phyloP scores from a whole-genome alignment of 2,113 vertebrate genomes.

The Mohoua ochrocephala region DNA sequence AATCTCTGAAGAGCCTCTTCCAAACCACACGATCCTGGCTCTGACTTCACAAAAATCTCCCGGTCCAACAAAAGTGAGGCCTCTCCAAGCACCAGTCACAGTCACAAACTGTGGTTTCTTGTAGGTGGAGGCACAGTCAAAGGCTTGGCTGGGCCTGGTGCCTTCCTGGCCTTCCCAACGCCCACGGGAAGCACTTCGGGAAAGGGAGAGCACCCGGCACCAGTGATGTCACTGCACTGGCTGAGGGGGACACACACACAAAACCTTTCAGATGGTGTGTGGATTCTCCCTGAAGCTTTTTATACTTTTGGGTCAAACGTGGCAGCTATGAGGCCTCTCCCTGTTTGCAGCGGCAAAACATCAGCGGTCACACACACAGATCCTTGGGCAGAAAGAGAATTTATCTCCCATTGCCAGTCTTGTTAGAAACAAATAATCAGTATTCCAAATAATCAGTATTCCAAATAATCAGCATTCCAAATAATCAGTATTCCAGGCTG shows the following conservation, averaged over 20 bases:
- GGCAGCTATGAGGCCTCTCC: neutral
- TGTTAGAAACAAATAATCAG: neutral
- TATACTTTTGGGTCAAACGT: neutral
- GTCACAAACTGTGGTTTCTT: constrained; percentile 5
- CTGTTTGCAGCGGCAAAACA: neutral
- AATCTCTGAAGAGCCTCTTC: neutral
- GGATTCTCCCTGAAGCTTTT: neutral
- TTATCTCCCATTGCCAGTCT: neutral
- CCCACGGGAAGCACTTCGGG: neutral
- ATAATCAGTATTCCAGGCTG: neutral
- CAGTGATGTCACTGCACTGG: neutral
- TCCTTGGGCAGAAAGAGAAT: neutral
- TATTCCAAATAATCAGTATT: neutral
- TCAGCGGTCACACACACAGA: neutral
- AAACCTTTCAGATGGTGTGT: neutral
- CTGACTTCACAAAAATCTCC: constrained; percentile 11
- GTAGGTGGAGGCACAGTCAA: neutral
- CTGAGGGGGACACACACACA: neutral
- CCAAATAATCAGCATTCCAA: neutral
- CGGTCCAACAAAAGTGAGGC: neutral
- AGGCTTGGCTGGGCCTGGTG: neutral
- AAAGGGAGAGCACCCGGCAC: neutral
- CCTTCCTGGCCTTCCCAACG: neutral
- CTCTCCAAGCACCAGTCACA: neutral
- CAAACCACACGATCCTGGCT: constrained; percentile 15